phyloP scores from a whole-genome alignment of 2,797 vertebrate genomes.

The Sebastes variabilis region DNA sequence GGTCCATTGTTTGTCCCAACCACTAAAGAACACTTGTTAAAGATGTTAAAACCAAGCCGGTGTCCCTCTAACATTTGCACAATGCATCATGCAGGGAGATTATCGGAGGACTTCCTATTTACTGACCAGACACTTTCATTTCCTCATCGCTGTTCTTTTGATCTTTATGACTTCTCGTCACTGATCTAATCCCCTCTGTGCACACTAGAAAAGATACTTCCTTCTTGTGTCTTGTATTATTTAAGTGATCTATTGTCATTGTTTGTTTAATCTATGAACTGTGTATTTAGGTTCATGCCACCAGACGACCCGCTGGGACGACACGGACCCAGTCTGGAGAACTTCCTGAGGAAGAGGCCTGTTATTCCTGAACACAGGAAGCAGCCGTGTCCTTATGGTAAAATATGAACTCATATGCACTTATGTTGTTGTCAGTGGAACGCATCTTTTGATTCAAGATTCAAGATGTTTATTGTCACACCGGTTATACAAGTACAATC shows the following conservation, averaged over 20 bases:
- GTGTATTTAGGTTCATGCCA: conserved; percentile 92
- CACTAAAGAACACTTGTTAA: background rate
- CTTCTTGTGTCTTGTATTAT: background rate
- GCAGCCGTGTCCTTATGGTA: conserved; percentile 98
- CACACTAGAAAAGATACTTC: background rate
- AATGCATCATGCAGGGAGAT: background rate
- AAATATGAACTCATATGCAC: background rate
- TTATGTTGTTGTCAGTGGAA: background rate
- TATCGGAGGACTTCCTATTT: background rate
- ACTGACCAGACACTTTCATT: background rate
- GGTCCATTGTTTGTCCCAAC: background rate
- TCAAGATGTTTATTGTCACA: no score
- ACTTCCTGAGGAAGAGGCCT: conserved; percentile 95
- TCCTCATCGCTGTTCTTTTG: background rate
- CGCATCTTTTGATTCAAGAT: no score
- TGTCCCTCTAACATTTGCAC: background rate
- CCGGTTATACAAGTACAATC: no score
- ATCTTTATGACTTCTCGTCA: background rate
- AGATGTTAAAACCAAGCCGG: background rate
- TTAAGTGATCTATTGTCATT: background rate
- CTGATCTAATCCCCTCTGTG: background rate
- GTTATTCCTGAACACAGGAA: conserved; percentile 94
- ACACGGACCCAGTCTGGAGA: conserved; percentile 96
- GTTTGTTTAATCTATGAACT: background rate
- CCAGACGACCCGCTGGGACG: conserved; percentile 97